Base-by-base conservation (phyloP, 2,888 invertebrate genomes). In the Platycnemis pennipes region DNA sequence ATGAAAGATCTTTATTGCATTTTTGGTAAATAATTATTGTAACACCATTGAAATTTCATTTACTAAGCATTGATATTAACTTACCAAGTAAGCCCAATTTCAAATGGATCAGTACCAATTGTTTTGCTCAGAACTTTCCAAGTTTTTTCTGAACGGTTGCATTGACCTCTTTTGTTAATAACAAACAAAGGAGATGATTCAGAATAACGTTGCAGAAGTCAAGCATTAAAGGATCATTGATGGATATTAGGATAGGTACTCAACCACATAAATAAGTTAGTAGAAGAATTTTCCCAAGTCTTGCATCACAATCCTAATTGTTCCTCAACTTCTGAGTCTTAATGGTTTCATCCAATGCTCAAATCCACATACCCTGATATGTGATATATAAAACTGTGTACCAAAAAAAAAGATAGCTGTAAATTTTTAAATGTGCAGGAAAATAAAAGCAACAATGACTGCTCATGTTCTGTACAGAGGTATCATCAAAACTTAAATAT, bases 31-130 rank as follows among this genome's bases (percentile, higher is more conserved):
- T 91, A 91, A 91, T 91, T 91, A 91, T 91, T 91, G 63, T 91
- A 91, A 91, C 91, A 91, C 91, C 91, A 91, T 91, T 91, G 91
- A 91, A 91, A 91, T 91, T 91, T 91, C 91, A 91, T 91, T 91
- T 91, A 91, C 91, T 91, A 91, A 91, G 91, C 91, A 91, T 89
- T 91, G 63, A 69, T 91, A 91, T 91, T 91, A 91, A 91, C 63
- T 91, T 91, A 42, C 91, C 91, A 91, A 69, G 91, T 69, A 91
- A 91, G 91, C 91, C 91, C 56, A 91, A 91, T 63, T 91, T 56
- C 91, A 63, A 42, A 91, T 91, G 91, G 63, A 63, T 91, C 91
- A 91, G 91, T 91, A 91, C 63, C 91, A 91, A 91, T 69, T 56
- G 26, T 44, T 45, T 69, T 44, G 44, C 44, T 45, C 63, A 63